Percentiles rank a stretch among this genome's conserved stretches.
These are phyloP conservation scores for Sebastes taczanowskii DNA, from an alignment of 2,797 vertebrate species.

Conservation along the genomic window DNA sequence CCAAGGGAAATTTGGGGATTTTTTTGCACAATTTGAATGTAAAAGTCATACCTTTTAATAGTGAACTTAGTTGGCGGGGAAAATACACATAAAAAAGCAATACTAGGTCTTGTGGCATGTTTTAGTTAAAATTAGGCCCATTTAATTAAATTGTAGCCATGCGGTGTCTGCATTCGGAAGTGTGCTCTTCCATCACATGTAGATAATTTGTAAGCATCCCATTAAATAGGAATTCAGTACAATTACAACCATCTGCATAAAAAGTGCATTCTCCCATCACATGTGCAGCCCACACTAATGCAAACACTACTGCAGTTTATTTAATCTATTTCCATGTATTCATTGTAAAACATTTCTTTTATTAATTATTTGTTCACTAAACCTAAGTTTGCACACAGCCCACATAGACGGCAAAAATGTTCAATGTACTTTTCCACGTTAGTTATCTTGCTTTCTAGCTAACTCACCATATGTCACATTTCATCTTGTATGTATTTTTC, in stretches of 20 bases:
- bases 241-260: fast-evolving
- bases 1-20: background rate
- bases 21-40: background rate
- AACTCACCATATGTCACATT: background rate
- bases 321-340: background rate
- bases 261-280: background rate
- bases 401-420: no score
- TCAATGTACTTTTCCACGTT: no score
- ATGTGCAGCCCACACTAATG: background rate
- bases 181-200: background rate
- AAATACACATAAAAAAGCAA: background rate
- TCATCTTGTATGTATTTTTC: background rate
- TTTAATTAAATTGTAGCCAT: background rate
- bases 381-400: no score
- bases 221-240: background rate
- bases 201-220: background rate
- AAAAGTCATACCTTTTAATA: background rate
- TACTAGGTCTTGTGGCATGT: no score
- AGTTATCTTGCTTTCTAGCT: background rate
- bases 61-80: background rate
- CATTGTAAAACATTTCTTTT: background rate
- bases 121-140: background rate
- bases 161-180: background rate
- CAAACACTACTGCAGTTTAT: background rate
- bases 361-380: background rate